Conservation (phyloP, 2,797 vertebrate genomes). For the Nannoperca obscura region DNA sequence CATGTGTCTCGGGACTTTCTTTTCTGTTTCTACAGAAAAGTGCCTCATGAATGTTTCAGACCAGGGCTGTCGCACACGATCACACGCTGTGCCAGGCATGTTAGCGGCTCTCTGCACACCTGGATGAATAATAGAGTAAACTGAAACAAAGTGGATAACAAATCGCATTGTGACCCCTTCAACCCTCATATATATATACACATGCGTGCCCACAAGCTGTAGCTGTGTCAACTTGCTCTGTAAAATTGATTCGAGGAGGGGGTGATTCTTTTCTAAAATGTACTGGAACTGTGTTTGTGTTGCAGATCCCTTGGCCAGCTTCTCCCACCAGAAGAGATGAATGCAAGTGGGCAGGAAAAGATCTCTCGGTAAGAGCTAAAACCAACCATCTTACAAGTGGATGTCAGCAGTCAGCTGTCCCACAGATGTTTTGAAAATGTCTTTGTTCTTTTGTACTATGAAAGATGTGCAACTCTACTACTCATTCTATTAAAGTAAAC, state of each 20-base stretch:
- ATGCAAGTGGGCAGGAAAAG: slow-evolving; percentile 99
- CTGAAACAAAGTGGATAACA: slow-evolving; percentile 84
- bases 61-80: slow-evolving; percentile 77
- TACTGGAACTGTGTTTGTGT: slow-evolving; percentile 53
- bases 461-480: slow-evolving; percentile 29
- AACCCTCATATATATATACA: slow-evolving; percentile 35
- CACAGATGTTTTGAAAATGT: slow-evolving; percentile 45
- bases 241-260: slow-evolving; percentile 19
- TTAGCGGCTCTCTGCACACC: slow-evolving; percentile 81
- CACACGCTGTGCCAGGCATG: slow-evolving; percentile 78
- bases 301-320: slow-evolving; percentile 95
- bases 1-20: slow-evolving; percentile 70
- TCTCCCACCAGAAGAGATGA: slow-evolving; percentile 94
- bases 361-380: slow-evolving; percentile 90
- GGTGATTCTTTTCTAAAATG: slow-evolving; percentile 41
- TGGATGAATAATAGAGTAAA: slow-evolving; percentile 87
- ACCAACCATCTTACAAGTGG: slow-evolving; percentile 34
- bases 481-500: slow-evolving; percentile 26
- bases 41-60: slow-evolving; percentile 84
- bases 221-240: slow-evolving; percentile 33
- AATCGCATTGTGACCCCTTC: slow-evolving; percentile 75
- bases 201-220: slow-evolving; percentile 50
- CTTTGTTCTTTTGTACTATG: slow-evolving; percentile 41
- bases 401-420: slow-evolving; percentile 48
- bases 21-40: slow-evolving; percentile 80